A percentile compares a stretch with the other conserved stretches of the same genome.
Evolutionary conservation across 1,140 invertebrate genomes (phyloP).

Genomic region (Aphaenogaster ashmeadi): DNA sequence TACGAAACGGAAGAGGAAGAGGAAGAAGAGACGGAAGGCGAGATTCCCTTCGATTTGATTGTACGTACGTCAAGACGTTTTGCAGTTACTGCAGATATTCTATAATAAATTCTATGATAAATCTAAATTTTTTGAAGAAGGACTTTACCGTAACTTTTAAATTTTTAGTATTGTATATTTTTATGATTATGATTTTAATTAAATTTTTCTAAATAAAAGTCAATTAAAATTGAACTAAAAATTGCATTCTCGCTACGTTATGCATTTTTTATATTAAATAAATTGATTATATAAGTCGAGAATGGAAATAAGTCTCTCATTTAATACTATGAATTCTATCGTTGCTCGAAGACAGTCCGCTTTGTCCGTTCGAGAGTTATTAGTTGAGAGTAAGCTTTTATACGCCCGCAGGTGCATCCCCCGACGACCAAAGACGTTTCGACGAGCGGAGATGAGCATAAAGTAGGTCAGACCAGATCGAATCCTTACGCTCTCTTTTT

Average conservation of each 20-base stretch:
- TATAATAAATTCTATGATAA: neutral
- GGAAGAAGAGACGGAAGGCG: neutral
- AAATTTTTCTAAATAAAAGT: constrained; percentile 20
- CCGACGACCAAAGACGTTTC: constrained; percentile 67
- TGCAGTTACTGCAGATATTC: neutral
- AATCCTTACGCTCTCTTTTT: constrained; percentile 82
- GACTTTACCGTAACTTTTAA: neutral
- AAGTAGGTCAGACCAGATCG: constrained; percentile 58
- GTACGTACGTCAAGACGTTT: constrained; percentile 29
- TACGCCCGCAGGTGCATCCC: constrained; percentile 79
- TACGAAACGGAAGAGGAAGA: neutral
- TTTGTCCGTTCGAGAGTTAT: constrained; percentile 20
- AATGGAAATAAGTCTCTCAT: constrained; percentile 36
- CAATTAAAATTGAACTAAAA: neutral
- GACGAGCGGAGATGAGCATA: constrained; percentile 18
- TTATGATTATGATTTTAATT: neutral
- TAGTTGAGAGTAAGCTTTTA: constrained; percentile 56
- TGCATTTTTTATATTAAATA: neutral
- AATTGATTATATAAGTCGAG: constrained; percentile 28
- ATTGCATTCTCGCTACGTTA: neutral
- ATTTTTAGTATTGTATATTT: neutral
- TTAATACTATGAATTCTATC: constrained; percentile 38
- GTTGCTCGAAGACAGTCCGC: neutral
- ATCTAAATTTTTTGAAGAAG: neutral
- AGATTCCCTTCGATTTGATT: constrained; percentile 12